These are phyloP conservation scores for Tinea semifulvella DNA, from an alignment of 2,888 invertebrate species.

Conservation along the genomic window DNA sequence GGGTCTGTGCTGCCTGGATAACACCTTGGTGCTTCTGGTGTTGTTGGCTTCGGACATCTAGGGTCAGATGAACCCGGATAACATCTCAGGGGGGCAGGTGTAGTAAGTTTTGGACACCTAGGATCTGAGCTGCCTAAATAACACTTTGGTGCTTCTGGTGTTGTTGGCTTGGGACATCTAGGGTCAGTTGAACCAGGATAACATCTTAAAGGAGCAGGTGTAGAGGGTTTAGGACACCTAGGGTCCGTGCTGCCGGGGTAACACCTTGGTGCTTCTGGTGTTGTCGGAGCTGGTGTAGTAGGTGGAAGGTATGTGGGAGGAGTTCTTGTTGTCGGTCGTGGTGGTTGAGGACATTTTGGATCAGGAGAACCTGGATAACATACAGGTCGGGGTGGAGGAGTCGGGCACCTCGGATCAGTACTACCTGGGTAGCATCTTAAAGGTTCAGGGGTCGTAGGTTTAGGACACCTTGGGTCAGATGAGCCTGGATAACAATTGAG, in stretches of 20 bases:
- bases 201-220: conserved; percentile 24
- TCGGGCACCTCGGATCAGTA: conserved; percentile 22
- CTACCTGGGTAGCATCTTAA: conserved; percentile 26
- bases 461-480: conserved; percentile 31
- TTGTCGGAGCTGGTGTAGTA: conserved; percentile 28
- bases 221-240: conserved; percentile 27
- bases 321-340: conserved; percentile 24
- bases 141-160: conserved; percentile 23
- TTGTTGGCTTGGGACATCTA: conserved; percentile 26
- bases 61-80: conserved; percentile 26
- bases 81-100: conserved; percentile 25
- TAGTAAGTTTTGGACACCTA: conserved; percentile 27
- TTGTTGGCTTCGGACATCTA: conserved; percentile 29
- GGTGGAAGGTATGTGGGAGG: conserved; percentile 27
- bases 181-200: conserved; percentile 30
- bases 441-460: conserved; percentile 24
- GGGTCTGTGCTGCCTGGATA: conserved; percentile 32
- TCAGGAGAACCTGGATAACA: conserved; percentile 25
- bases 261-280: conserved; percentile 25
- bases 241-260: conserved; percentile 27
- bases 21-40: conserved; percentile 26
- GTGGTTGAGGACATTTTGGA: conserved; percentile 22
- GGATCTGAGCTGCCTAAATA: conserved; percentile 27
- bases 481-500: conserved; percentile 37
- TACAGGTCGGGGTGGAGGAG: conserved; percentile 24